Evolutionary conservation across 2,113 vertebrate species (phyloP).

Genomic region (Ardeotis arabs): DNA sequence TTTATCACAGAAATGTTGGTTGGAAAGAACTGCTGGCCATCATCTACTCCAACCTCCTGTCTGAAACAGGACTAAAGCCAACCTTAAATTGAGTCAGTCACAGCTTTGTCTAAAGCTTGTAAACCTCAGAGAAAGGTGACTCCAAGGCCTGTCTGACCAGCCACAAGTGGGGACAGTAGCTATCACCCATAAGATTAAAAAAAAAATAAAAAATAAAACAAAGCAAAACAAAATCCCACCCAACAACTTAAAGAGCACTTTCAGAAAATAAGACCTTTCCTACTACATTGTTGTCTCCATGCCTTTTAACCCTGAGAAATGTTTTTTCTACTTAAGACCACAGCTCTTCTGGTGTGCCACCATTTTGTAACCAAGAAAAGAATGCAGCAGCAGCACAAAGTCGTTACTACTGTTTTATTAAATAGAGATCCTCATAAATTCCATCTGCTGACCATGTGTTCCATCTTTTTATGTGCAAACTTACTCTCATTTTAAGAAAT

Average conservation of each 20-base stretch:
- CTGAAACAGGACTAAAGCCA: background rate
- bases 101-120: background rate
- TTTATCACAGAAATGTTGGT: background rate
- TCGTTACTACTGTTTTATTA: slow-evolving; percentile 54
- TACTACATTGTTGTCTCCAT: background rate
- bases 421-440: background rate
- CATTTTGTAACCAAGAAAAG: slow-evolving; percentile 38
- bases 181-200: background rate
- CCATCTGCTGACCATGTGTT: slow-evolving; percentile 27
- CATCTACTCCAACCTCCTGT: background rate
- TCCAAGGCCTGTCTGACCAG: background rate
- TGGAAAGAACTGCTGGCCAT: background rate
- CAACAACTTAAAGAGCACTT: background rate
- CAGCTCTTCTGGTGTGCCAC: slow-evolving; percentile 3
- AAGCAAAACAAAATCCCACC: background rate
- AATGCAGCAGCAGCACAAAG: background rate
- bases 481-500: background rate
- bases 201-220: background rate
- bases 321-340: slow-evolving; percentile 27
- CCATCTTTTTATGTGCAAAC: background rate
- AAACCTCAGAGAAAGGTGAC: background rate
- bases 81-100: background rate
- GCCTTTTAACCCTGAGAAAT: background rate
- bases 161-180: background rate
- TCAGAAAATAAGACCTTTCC: slow-evolving; percentile 33